A percentile compares a stretch with the other conserved stretches of the same genome.
Evolutionary conservation across 1,140 invertebrate species (phyloP).

Genomic region (Reticulitermes speratus): DNA sequence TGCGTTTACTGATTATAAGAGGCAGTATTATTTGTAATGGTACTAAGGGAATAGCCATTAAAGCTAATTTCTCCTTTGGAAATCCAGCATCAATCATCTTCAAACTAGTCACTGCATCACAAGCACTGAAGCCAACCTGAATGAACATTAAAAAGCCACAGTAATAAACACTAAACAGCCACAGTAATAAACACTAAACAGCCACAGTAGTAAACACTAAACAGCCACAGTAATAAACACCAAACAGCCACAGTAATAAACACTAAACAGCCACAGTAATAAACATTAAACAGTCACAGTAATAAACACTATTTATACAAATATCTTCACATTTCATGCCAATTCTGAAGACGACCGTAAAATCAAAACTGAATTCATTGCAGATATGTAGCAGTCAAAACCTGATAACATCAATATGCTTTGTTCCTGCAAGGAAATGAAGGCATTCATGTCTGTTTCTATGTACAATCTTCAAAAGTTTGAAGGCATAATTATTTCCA

Average conservation of each 20-base stretch:
- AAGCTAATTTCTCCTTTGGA: constrained; percentile 90
- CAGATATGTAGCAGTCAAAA: too few relatives aligned
- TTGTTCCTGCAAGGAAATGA: too few relatives aligned
- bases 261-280: constrained; percentile 40
- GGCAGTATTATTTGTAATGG: constrained; percentile 95
- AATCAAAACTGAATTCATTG: too few relatives aligned
- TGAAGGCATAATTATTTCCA: too few relatives aligned
- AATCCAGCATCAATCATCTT: constrained; percentile 95
- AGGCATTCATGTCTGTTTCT: too few relatives aligned
- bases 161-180: constrained; percentile 34
- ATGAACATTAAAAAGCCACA: constrained; percentile 41
- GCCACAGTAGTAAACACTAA: constrained; percentile 30
- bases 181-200: constrained; percentile 34
- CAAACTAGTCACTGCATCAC: constrained; percentile 90
- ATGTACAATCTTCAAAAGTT: too few relatives aligned
- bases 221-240: constrained; percentile 35
- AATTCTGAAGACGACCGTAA: too few relatives aligned
- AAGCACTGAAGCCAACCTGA: constrained; percentile 93
- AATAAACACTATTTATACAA: constrained; percentile 18
- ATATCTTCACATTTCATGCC: neutral
- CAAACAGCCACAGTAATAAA: constrained; percentile 36
- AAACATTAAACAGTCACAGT: constrained; percentile 36
- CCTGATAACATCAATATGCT: too few relatives aligned
- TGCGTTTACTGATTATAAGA: constrained; percentile 83
- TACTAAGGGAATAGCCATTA: constrained; percentile 88